These are phyloP conservation scores for Platerodrilus igneus DNA, from an alignment of 2,888 invertebrate genomes.

Conservation along the genomic window DNA sequence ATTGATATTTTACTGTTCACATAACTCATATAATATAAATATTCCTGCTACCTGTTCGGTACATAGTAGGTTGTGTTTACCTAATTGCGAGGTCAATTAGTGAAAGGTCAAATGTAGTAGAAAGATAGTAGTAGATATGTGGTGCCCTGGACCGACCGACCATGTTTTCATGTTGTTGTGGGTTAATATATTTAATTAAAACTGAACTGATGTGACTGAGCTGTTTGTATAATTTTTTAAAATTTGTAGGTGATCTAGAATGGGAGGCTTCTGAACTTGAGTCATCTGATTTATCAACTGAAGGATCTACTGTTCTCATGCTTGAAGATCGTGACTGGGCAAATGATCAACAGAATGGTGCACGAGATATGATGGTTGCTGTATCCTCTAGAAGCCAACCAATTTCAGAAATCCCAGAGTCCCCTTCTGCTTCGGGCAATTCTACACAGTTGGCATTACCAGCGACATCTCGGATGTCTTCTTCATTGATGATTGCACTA, in stretches of 20 bases:
- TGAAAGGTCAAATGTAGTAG: too few species aligned
- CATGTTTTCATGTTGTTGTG: not conserved
- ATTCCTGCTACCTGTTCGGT: too few species aligned
- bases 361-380: constrained; percentile 22
- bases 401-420: constrained; percentile 16
- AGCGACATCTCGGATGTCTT: too few species aligned
- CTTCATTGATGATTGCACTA: constrained; percentile 34
- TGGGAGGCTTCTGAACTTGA: constrained; percentile 69
- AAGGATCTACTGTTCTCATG: constrained; percentile 44
- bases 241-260: constrained; percentile 62
- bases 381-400: constrained; percentile 23
- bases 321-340: constrained; percentile 39
- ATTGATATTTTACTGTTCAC: too few species aligned
- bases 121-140: too few species aligned
- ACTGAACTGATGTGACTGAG: too few species aligned
- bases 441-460: constrained; percentile 22
- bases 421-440: too few species aligned
- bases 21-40: too few species aligned
- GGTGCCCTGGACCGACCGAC: too few species aligned
- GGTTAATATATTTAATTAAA: not conserved
- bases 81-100: too few species aligned
- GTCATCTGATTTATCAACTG: constrained; percentile 46
- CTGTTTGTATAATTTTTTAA: constrained; percentile 8
- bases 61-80: too few species aligned
- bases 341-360: constrained; percentile 21